phyloP scores from a whole-genome alignment of 2,888 invertebrate species.

The Hypercompe scribonia region DNA sequence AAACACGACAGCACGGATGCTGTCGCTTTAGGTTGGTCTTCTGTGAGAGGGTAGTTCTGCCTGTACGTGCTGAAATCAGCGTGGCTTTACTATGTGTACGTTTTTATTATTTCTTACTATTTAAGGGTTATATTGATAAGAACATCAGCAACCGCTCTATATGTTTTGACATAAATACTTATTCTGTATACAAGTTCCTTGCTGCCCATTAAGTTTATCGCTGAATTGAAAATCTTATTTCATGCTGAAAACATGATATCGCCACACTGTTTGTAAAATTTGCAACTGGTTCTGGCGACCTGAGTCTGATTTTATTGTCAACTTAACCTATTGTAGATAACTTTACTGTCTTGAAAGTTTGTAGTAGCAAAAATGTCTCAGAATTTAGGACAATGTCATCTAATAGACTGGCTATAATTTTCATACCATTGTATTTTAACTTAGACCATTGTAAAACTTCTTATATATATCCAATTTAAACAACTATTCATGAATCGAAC shows the following conservation, averaged over 20 bases:
- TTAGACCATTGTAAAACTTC: no score
- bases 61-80: no score
- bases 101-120: neutral
- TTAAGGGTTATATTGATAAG: no score
- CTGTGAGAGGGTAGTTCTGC: no score
- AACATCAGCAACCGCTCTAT: neutral
- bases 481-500: no score
- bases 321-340: constrained; percentile 31
- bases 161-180: neutral
- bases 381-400: constrained; percentile 24
- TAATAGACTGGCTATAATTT: neutral
- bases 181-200: neutral
- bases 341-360: constrained; percentile 36
- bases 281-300: constrained; percentile 32
- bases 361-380: constrained; percentile 18
- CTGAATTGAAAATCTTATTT: neutral
- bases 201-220: neutral
- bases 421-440: neutral
- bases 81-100: no score
- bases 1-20: no score
- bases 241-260: constrained; percentile 11
- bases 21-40: no score
- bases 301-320: constrained; percentile 48
- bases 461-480: no score
- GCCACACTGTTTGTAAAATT: constrained; percentile 18